Evolutionary conservation across 2,113 vertebrate species (phyloP).

Genomic region (Oncorhynchus gorbuscha): DNA sequence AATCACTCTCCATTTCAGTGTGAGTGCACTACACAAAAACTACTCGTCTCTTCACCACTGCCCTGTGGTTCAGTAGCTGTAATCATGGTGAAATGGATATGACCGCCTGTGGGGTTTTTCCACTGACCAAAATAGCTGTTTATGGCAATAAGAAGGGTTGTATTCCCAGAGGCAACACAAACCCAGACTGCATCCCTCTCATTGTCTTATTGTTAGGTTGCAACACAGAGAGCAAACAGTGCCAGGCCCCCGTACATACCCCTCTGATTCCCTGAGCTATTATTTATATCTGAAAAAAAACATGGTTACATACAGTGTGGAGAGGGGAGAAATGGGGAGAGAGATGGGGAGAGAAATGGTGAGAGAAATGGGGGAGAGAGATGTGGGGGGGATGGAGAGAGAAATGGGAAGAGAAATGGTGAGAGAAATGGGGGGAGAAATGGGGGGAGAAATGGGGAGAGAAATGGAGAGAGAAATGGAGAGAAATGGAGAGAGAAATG

Average conservation of each 20-base stretch:
- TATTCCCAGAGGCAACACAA: constrained; percentile 58
- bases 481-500: no score
- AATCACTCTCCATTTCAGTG: not conserved
- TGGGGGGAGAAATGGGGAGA: no score
- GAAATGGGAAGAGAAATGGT: no score
- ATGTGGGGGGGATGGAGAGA: no score
- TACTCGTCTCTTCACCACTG: constrained; percentile 52
- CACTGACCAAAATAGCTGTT: constrained; percentile 60
- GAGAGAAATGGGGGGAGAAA: no score
- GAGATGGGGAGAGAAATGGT: not conserved
- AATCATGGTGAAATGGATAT: constrained; percentile 55
- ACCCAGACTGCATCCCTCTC: constrained; percentile 42
- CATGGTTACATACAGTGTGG: constrained; percentile 26
- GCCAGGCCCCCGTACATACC: constrained; percentile 25
- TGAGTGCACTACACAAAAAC: constrained; percentile 5
- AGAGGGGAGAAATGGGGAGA: constrained; percentile 16
- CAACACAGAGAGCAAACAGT: constrained; percentile 54
- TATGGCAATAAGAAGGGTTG: constrained; percentile 51
- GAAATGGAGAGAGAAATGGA: no score
- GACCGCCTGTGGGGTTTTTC: constrained; percentile 42
- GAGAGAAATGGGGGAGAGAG: no score
- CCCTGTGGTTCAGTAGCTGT: constrained; percentile 40
- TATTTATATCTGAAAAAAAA: no score
- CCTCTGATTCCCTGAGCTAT: constrained; percentile 60
- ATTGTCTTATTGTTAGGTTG: constrained; percentile 50